Conservation (phyloP, 2,888 invertebrate genomes). For the Agonopterix arenella region DNA sequence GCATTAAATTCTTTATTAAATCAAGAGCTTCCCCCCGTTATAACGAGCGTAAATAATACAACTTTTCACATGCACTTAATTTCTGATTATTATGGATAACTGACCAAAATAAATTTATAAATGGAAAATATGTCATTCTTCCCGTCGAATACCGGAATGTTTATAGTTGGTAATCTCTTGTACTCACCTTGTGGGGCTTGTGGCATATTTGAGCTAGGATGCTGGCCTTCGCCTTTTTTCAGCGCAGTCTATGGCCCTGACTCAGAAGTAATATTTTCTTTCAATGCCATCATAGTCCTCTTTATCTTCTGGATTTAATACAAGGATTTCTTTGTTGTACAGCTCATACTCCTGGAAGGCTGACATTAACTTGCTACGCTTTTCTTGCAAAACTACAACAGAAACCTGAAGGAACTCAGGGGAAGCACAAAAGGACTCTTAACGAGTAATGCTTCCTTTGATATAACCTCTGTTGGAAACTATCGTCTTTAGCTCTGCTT, state of each 20-base stretch:
- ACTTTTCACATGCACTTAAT: not conserved
- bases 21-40: not conserved
- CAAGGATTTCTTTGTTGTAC: not conserved
- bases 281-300: too few relatives aligned
- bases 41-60: not conserved
- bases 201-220: too few relatives aligned
- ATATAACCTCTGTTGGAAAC: too few relatives aligned
- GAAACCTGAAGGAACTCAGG: too few relatives aligned
- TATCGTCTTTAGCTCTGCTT: too few relatives aligned
- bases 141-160: not conserved
- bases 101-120: not conserved
- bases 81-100: not conserved
- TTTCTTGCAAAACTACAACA: too few relatives aligned
- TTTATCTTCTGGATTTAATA: not conserved
- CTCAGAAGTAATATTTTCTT: too few relatives aligned
- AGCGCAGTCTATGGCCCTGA: too few relatives aligned
- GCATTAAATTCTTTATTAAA: not conserved
- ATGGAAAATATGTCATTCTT: not conserved
- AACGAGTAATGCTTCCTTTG: too few relatives aligned
- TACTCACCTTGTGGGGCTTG: not conserved
- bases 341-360: not conserved
- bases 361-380: not conserved
- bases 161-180: not conserved
- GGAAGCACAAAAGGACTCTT: too few relatives aligned
- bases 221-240: too few relatives aligned